Base-by-base conservation (phyloP, 2,888 invertebrate genomes). In the Tanytarsus gracilentus region DNA sequence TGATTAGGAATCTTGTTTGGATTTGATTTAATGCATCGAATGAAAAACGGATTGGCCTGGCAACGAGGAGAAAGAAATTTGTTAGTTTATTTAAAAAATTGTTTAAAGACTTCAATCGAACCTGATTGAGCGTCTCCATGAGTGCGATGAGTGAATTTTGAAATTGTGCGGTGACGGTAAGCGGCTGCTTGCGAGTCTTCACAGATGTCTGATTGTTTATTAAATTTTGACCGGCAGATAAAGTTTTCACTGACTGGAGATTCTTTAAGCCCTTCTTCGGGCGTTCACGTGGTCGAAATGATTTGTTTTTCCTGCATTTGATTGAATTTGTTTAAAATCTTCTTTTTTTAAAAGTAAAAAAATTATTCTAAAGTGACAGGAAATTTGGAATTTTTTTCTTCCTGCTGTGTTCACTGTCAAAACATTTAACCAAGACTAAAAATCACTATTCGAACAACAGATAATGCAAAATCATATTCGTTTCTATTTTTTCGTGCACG, bases 151-250 rank as follows among this genome's bases (percentile, higher is more conserved):
- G 77, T 51, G 94, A 94, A 73, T 89, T 89, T 73, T 94, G 89
- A 74, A 97, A 97, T 76, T 97, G 96, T 11, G 92, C 92, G 2
- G 93, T 89, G 1, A 96, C 96, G 0, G 95, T 95, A 69, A 92
- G 82, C 9, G 92, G 90, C 68, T 92, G 89, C 72, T 91, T 91
- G 62, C 90, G 77, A 33, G 86, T 86, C 70, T 82, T 83, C 36
- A 76, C 75, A 63, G 75, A 73, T 2, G 67, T 66, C 55, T 67
- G 66, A 65, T 66, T 67, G 48, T 66, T 66, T 8, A 64, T 65
- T 27, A 66, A 63, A 63, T 69, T 68, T 49, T 68, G 67, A 51
- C 79, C 78, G 9, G 79, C 78, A 1, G 92, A 91, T 58, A 95
- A 76, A 4, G 91, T 92, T 76, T 95, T 95, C 63, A 95, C 88